phyloP scores from a whole-genome alignment of 2,888 invertebrate genomes.

The Arge pagana region DNA sequence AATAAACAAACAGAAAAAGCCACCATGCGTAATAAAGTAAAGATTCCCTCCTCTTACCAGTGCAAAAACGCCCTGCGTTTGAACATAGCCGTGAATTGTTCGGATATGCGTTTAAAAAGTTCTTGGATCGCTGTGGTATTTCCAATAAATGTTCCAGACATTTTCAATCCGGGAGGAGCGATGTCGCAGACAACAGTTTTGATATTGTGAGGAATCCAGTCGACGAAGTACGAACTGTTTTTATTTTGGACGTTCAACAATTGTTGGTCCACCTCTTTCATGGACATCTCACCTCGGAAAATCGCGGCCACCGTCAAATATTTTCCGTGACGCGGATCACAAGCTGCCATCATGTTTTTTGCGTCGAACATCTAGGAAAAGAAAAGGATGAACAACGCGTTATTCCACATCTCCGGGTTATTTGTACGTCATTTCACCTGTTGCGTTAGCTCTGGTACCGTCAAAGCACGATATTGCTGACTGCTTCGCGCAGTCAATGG shows the following conservation, averaged over 20 bases:
- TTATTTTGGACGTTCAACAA: constrained; percentile 84
- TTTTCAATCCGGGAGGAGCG: constrained; percentile 84
- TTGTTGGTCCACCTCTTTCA: constrained; percentile 63
- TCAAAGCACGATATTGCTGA: constrained; percentile 60
- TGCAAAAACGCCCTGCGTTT: constrained; percentile 84
- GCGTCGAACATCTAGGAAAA: constrained; percentile 67
- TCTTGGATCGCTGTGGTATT: constrained; percentile 87
- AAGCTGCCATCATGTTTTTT: constrained; percentile 70
- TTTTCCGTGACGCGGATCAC: constrained; percentile 63
- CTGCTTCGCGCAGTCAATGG: constrained; percentile 64
- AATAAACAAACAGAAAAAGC: no score
- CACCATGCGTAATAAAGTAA: constrained; percentile 52
- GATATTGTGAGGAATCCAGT: constrained; percentile 89
- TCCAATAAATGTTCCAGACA: constrained; percentile 90
- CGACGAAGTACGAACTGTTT: constrained; percentile 75
- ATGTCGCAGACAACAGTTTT: constrained; percentile 84
- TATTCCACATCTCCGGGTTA: no score
- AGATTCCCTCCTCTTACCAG: constrained; percentile 60
- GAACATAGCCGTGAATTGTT: constrained; percentile 90
- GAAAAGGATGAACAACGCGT: constrained; percentile 66
- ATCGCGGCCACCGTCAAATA: constrained; percentile 63
- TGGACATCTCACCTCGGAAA: constrained; percentile 60
- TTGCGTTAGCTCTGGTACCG: constrained; percentile 62
- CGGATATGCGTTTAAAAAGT: constrained; percentile 81
- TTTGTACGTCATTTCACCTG: constrained; percentile 51